These are phyloP conservation scores for Bursaphelenchus mucronatus DNA, from an alignment of 1,140 invertebrate genomes.

Conservation along the genomic window DNA sequence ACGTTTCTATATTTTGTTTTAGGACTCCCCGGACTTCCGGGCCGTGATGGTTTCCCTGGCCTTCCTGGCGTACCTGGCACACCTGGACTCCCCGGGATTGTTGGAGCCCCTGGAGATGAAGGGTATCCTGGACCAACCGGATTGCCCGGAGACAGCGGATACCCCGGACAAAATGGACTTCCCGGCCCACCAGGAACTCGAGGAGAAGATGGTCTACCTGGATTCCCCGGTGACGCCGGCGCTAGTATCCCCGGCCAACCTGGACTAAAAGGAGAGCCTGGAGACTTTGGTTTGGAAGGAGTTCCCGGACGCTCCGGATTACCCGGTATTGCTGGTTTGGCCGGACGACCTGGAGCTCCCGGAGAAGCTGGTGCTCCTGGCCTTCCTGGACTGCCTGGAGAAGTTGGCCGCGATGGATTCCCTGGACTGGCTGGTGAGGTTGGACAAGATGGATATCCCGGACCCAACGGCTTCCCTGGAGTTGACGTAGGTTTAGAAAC, in stretches of 20 bases:
- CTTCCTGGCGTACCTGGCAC: conserved; percentile 37
- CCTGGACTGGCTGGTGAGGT: conserved; percentile 36
- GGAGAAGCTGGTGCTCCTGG: conserved; percentile 20
- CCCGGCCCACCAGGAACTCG: conserved; percentile 24
- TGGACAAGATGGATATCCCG: conserved; percentile 41
- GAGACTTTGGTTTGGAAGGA: conserved; percentile 26
- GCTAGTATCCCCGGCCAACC: not conserved
- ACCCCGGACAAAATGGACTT: conserved; percentile 18
- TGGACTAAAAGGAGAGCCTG: conserved; percentile 22
- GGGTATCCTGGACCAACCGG: conserved; percentile 39
- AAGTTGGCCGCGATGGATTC: conserved; percentile 33
- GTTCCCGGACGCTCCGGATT: conserved; percentile 15
- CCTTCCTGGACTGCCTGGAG: conserved; percentile 61
- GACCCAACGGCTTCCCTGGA: conserved; percentile 47
- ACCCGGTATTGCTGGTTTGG: conserved; percentile 12
- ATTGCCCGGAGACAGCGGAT: conserved; percentile 31
- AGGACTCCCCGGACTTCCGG: conserved; percentile 35
- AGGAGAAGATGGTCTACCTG: conserved; percentile 22
- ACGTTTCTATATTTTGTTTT: conserved; percentile 8
- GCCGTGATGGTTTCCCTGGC: conserved; percentile 35
- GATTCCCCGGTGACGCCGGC: conserved; percentile 18
- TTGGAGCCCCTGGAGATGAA: conserved; percentile 39
- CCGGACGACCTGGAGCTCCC: conserved; percentile 20
- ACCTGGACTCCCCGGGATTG: conserved; percentile 18
- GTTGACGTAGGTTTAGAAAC: conserved; percentile 26